Conservation (phyloP, 2,888 invertebrate species). For the Rutpela maculata region DNA sequence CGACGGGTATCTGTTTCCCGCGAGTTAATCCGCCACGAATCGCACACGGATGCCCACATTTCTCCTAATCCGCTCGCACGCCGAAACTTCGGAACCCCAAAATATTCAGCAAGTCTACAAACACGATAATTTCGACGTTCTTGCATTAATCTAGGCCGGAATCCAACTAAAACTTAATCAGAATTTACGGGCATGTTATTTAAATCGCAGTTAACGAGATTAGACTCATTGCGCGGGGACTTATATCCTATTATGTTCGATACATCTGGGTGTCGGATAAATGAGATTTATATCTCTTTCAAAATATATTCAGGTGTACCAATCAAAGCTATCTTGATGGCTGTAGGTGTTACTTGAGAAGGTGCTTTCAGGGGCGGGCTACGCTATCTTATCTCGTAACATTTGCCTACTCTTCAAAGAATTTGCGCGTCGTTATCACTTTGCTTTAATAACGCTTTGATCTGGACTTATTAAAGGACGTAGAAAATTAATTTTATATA, state of each 20-base stretch:
- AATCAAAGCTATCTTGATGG: slow-evolving; percentile 4
- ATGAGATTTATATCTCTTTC: slow-evolving; percentile 10
- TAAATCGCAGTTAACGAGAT: slow-evolving; percentile 32
- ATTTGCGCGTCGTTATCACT: too few relatives aligned
- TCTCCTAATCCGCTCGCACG: background rate
- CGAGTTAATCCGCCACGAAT: background rate
- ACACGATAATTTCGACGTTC: slow-evolving; percentile 28
- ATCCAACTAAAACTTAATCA: slow-evolving; percentile 34
- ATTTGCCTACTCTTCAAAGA: background rate
- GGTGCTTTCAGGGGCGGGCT: background rate
- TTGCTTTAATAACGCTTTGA: too few relatives aligned
- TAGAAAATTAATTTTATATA: too few relatives aligned
- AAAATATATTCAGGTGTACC: background rate
- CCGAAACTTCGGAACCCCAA: slow-evolving; percentile 17
- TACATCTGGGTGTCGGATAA: slow-evolving; percentile 24
- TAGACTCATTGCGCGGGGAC: slow-evolving; percentile 29
- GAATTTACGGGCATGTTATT: slow-evolving; percentile 30
- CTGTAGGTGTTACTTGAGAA: background rate
- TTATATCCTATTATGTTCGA: slow-evolving; percentile 24
- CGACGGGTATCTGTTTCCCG: background rate
- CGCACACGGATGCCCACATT: background rate
- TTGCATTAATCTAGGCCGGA: slow-evolving; percentile 26
- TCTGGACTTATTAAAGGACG: too few relatives aligned
- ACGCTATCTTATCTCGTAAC: background rate
- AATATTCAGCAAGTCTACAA: slow-evolving; percentile 24